A percentile compares a stretch with the other conserved stretches of the same genome.
phyloP scores from a whole-genome alignment of 2,888 invertebrate species.

The Euzophera pinguis region DNA sequence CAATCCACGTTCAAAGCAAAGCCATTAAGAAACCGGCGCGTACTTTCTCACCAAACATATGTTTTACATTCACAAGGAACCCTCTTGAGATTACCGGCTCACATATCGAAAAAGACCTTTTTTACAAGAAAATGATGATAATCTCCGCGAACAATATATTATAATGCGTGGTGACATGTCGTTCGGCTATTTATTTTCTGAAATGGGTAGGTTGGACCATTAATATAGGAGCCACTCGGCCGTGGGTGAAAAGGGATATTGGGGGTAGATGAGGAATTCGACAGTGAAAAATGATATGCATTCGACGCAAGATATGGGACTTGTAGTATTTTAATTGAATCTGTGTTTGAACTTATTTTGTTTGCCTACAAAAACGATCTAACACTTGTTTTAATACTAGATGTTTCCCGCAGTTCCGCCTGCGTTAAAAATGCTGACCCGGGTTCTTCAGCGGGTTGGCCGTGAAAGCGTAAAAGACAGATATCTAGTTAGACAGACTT shows the following conservation, averaged over 20 bases:
- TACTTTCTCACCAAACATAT: conserved; percentile 5
- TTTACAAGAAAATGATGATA: conserved; percentile 49
- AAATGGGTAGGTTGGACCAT: conserved; percentile 57
- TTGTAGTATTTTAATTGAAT: background rate
- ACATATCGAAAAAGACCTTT: conserved; percentile 22
- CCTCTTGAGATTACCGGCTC: conserved; percentile 3
- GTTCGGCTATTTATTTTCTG: conserved; percentile 65
- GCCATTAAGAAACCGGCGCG: background rate
- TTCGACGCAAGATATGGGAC: conserved; percentile 22
- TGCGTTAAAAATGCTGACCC: no score
- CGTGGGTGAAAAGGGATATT: conserved; percentile 55
- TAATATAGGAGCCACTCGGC: conserved; percentile 67
- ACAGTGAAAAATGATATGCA: conserved; percentile 65
- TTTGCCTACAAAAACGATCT: no score
- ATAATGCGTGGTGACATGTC: conserved; percentile 70
- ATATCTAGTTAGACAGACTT: no score
- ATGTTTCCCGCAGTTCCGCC: no score
- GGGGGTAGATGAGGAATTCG: conserved; percentile 52
- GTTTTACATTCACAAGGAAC: conserved; percentile 3
- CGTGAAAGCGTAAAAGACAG: no score
- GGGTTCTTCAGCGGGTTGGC: no score
- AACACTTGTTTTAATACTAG: no score
- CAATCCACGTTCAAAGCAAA: no score
- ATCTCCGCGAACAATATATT: conserved; percentile 61
- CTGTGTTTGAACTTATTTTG: no score